Percentiles rank a stretch among this genome's conserved stretches.
These are phyloP conservation scores for Margaritifera margaritifera DNA, from an alignment of 2,888 invertebrate genomes.

Conservation along the genomic window DNA sequence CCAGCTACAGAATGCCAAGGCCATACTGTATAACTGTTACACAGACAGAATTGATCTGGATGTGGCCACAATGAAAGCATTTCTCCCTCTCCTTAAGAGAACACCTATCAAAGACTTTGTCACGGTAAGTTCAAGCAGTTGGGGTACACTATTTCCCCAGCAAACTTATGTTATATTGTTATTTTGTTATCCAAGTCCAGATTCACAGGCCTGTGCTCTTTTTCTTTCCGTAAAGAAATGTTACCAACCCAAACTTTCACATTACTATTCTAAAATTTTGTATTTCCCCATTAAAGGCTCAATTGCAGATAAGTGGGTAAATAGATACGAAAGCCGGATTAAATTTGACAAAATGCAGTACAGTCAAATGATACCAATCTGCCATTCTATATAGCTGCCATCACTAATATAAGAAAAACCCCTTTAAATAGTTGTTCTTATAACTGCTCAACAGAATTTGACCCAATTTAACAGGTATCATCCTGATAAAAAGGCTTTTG, in stretches of 20 bases:
- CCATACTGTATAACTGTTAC: slow-evolving; percentile 63
- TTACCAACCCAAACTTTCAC: not conserved
- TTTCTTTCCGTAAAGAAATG: not conserved
- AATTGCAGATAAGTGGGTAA: too few relatives aligned
- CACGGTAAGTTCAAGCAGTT: slow-evolving; percentile 26
- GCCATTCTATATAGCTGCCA: too few relatives aligned
- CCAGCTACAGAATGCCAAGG: slow-evolving; percentile 53
- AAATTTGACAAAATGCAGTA: too few relatives aligned
- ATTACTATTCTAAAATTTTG: not conserved
- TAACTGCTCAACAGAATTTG: too few relatives aligned
- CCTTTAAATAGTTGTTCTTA: too few relatives aligned
- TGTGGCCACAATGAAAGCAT: slow-evolving; percentile 54
- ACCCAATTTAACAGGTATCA: too few relatives aligned
- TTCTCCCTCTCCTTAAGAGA: slow-evolving; percentile 50
- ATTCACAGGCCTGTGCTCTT: not conserved
- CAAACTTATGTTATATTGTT: not conserved
- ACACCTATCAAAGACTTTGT: slow-evolving; percentile 57
- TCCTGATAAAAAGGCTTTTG: too few relatives aligned
- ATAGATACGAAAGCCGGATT: too few relatives aligned
- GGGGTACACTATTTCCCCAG: not conserved
- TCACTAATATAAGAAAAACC: too few relatives aligned
- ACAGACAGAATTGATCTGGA: slow-evolving; percentile 61
- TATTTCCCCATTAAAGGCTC: not conserved
- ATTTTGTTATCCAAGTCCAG: not conserved
- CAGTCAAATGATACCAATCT: too few relatives aligned